Evolutionary conservation across 2,888 invertebrate species (phyloP).

Genomic region (Leptopilina syphax): DNA sequence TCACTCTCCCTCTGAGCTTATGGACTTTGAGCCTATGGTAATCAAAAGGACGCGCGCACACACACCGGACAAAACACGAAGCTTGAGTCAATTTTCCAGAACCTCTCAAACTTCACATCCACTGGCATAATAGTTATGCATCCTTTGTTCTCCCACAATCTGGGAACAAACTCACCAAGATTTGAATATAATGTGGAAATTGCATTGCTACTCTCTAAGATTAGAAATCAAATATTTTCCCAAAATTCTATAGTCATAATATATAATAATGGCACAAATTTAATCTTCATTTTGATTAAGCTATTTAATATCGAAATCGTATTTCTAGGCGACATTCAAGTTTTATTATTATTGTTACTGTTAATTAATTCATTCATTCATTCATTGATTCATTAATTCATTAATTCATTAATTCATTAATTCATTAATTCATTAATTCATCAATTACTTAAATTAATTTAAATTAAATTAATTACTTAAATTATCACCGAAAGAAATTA

Average conservation of each 20-base stretch:
- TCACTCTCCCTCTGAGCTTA: neutral
- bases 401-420: too few relatives aligned
- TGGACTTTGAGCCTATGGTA: slow-evolving; percentile 32
- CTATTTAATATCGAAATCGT: too few relatives aligned
- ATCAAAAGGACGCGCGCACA: slow-evolving; percentile 22
- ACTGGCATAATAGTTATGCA: slow-evolving; percentile 54
- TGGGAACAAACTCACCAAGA: neutral
- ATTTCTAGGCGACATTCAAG: too few relatives aligned
- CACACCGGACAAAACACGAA: slow-evolving; percentile 26
- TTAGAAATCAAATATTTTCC: neutral
- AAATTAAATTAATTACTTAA: too few relatives aligned
- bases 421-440: too few relatives aligned
- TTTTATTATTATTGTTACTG: too few relatives aligned
- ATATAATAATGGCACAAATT: too few relatives aligned
- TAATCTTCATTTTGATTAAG: too few relatives aligned
- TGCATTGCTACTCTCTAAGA: neutral
- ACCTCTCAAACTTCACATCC: slow-evolving; percentile 43
- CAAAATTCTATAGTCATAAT: neutral
- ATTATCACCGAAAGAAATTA: too few relatives aligned
- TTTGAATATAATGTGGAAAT: slow-evolving; percentile 22
- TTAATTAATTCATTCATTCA: too few relatives aligned
- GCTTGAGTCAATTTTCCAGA: slow-evolving; percentile 31
- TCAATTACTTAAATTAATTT: too few relatives aligned
- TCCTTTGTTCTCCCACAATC: slow-evolving; percentile 50
- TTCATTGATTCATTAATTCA: too few relatives aligned